These are phyloP conservation scores for Ptyas mucosa DNA, from an alignment of 2,113 vertebrate species.

Conservation along the genomic window DNA sequence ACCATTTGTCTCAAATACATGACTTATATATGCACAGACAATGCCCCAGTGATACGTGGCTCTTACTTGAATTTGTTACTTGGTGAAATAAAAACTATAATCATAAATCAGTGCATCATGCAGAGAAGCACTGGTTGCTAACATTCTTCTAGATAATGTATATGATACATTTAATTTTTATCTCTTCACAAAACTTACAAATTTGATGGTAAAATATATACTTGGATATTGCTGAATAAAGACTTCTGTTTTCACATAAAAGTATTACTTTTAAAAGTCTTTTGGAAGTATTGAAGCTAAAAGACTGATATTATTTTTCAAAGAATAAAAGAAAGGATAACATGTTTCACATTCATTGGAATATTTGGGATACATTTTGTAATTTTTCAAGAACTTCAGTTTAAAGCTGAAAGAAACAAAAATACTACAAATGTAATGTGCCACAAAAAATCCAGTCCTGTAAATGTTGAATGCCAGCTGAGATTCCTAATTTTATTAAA, in stretches of 20 bases:
- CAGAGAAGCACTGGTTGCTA: neutral
- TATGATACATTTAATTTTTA: neutral
- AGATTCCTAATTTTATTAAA: neutral
- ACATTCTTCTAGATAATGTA: neutral
- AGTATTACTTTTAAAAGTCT: neutral
- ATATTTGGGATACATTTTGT: neutral
- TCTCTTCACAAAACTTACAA: neutral
- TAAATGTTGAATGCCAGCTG: neutral
- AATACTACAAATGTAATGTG: neutral
- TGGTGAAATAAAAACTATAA: neutral
- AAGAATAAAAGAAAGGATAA: neutral
- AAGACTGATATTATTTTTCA: neutral
- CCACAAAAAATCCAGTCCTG: neutral
- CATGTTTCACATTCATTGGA: neutral
- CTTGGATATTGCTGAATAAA: neutral
- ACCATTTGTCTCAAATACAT: neutral
- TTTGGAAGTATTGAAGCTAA: neutral
- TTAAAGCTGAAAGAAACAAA: neutral
- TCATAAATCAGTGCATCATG: neutral
- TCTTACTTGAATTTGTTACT: neutral
- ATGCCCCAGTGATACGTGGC: neutral
- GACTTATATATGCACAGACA: neutral
- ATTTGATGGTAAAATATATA: neutral
- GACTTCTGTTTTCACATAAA: neutral
- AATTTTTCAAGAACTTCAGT: neutral